Base-by-base conservation (phyloP, 2,888 invertebrate genomes). In the Orthosia gracilis region DNA sequence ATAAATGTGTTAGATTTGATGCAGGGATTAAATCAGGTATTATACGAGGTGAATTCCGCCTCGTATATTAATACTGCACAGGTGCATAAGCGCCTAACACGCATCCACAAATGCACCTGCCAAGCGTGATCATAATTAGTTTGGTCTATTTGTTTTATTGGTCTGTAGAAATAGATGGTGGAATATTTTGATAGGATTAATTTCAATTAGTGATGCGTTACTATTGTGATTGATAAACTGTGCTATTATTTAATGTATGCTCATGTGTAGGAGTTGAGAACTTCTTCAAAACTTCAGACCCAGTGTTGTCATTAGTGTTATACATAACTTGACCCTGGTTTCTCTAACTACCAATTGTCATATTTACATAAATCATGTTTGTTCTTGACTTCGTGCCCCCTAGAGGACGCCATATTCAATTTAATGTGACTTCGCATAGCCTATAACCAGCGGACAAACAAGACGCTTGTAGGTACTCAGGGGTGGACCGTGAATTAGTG, bases 21-120 rank as follows among this genome's bases (percentile, higher is more conserved):
- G 59, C 49, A 64, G 47, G 67, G 69, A 80, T 80, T 80, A 68
- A 54, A 52, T 58, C 62, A 47, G 26, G 55, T 73, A 73, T 61
- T 61, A 21, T 21, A 45, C 40, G 45, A 61, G 45, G 9, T 61
- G 15, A 23, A 63, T 63, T 66, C 52, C 13, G 3, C 31, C 17
- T 52, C 21, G 59, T 58, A 47, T 54, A 76, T 72, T 80, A 76
- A 57, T 69, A 69, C 23, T 18, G 21, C 57, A 45, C 82, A 77
- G 82, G 82, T 82, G 80, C 52, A 54, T 64, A 45, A 67, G 15
- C 55, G n/a, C 63, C 54, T 68, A 70, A 78, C 57, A 40, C 13
- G 62, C 23, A 47, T n/a, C 65, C 62, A 52, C 73, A 82, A 61
- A 81, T 90, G 89, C 89, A 90, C 88, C 88, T 89, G 89, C 89